Percentiles rank a stretch among this genome's conserved stretches.
These are phyloP conservation scores for Drosophila parvula DNA, from an alignment of 1,140 invertebrate species.

Conservation along the genomic window DNA sequence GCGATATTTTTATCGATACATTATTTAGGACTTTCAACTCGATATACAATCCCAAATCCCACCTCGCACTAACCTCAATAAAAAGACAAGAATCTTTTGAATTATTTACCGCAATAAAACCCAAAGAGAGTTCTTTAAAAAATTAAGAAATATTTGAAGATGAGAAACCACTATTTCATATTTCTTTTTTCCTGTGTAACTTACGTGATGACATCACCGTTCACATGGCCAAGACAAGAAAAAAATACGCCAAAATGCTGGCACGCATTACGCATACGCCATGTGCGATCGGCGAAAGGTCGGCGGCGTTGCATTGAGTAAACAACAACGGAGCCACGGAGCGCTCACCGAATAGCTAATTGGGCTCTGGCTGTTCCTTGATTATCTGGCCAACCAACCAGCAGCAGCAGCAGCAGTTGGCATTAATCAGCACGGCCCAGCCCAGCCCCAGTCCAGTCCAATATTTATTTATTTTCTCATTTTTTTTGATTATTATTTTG, in stretches of 20 bases:
- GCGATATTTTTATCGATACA: neutral
- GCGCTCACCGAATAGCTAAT: conserved; percentile 37
- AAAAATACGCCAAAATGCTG: conserved; percentile 28
- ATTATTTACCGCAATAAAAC: too few relatives aligned
- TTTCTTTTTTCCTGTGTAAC: neutral
- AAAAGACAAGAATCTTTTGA: too few relatives aligned
- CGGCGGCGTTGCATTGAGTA: conserved; percentile 52
- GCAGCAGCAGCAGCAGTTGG: conserved; percentile 2
- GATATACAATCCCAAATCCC: neutral
- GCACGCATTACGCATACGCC: conserved; percentile 67
- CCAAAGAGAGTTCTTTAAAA: too few relatives aligned
- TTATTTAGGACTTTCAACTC: rapidly evolving
- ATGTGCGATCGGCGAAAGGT: conserved; percentile 58
- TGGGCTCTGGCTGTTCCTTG: conserved; percentile 31
- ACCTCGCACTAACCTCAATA: too few relatives aligned
- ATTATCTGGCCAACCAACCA: conserved; percentile 21
- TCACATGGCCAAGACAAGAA: conserved; percentile 21
- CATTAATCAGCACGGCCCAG: conserved; percentile 5
- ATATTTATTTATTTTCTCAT: conserved; percentile 7
- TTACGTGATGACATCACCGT: conserved; percentile 28
- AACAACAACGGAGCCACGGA: conserved; percentile 8
- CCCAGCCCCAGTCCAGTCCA: neutral
- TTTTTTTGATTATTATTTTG: neutral
- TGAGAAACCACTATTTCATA: neutral
- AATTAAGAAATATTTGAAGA: neutral